A percentile compares a stretch with the other conserved stretches of the same genome.
phyloP scores from a whole-genome alignment of 2,888 invertebrate species.

The Campopleginae sp. region DNA sequence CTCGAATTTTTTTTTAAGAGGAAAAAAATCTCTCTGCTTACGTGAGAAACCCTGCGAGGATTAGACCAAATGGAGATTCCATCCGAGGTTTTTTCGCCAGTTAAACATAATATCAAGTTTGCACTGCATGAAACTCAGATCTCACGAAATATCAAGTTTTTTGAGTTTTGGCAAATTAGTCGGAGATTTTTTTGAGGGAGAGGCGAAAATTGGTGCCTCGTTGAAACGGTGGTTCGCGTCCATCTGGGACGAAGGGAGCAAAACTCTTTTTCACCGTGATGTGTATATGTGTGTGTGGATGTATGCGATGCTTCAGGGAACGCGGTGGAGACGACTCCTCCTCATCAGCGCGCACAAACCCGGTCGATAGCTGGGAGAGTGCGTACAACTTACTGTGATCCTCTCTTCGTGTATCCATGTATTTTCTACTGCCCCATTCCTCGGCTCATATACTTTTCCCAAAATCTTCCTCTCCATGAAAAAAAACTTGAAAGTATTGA shows the following conservation, averaged over 20 bases:
- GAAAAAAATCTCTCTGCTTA: background rate
- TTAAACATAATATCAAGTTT: background rate
- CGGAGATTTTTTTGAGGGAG: constrained; percentile 18
- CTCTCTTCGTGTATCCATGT: constrained; percentile 19
- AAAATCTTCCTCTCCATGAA: constrained; percentile 7
- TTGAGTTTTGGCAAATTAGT: constrained; percentile 5
- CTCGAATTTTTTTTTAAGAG: background rate
- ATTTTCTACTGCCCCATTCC: constrained; percentile 47
- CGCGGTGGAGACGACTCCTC: constrained; percentile 58
- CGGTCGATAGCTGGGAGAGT: constrained; percentile 82
- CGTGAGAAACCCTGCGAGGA: background rate
- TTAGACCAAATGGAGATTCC: background rate
- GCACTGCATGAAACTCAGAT: background rate
- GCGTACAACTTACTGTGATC: constrained; percentile 76
- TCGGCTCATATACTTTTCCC: constrained; percentile 48
- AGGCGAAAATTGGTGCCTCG: constrained; percentile 50
- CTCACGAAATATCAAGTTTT: constrained; percentile 2
- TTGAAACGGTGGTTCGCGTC: constrained; percentile 68
- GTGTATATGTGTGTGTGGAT: constrained; percentile 27
- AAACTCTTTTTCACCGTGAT: constrained; percentile 62
- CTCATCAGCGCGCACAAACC: constrained; percentile 64
- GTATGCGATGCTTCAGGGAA: constrained; percentile 58
- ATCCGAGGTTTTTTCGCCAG: background rate
- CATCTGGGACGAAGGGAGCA: constrained; percentile 73
- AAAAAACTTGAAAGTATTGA: background rate